Conservation (phyloP, 2,113 vertebrate genomes). For the Campylorhamphus procurvoides region DNA sequence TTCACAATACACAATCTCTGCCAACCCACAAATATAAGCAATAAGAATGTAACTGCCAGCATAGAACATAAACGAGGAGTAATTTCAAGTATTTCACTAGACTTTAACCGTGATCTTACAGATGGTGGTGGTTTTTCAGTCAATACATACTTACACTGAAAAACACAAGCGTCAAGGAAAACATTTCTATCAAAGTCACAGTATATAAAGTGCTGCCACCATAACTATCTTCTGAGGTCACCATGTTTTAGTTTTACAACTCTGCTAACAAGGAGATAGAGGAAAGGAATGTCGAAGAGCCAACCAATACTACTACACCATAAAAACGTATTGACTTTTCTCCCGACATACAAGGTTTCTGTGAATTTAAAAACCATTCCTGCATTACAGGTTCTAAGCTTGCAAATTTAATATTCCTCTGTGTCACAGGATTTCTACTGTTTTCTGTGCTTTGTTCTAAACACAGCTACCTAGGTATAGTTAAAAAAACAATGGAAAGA, state of each 20-base stretch:
- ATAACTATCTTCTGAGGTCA: slow-evolving; percentile 25
- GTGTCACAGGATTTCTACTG: background rate
- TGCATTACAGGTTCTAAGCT: background rate
- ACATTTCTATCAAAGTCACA: background rate
- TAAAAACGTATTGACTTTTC: background rate
- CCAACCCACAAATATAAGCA: background rate
- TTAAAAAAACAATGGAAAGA: background rate
- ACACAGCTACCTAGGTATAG: background rate
- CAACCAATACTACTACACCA: background rate
- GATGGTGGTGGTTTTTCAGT: background rate
- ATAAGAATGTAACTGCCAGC: background rate
- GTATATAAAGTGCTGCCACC: background rate
- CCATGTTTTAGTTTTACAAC: background rate
- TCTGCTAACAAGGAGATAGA: background rate
- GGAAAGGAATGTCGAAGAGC: background rate
- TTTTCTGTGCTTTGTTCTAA: background rate
- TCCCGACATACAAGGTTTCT: background rate
- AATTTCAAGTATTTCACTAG: background rate
- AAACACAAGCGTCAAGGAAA: background rate
- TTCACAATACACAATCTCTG: background rate
- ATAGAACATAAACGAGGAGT: background rate
- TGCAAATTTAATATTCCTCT: background rate
- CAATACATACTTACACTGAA: background rate
- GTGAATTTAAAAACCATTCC: background rate
- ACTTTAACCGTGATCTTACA: background rate